Evolutionary conservation across 1,140 invertebrate species (phyloP), one percentile per base, ranked within the genome.

Genomic region (Ceratina australensis): DNA sequence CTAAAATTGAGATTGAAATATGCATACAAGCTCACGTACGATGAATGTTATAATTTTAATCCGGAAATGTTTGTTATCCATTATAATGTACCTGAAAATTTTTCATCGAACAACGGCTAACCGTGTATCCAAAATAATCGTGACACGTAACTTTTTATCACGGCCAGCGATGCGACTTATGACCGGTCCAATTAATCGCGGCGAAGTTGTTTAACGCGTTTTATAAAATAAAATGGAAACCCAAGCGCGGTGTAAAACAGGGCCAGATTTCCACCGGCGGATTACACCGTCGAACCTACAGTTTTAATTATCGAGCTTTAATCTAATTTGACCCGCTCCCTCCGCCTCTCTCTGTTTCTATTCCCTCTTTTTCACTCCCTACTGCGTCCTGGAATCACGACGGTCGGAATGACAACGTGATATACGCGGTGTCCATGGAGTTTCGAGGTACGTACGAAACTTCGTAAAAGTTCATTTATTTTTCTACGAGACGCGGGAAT

Each of bases 231-330:
- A 76, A 76, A 76, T 76, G 64, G 64, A 76, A 56, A 47, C 50
- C 52, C 16, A 4, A 33, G 18, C 10, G 13, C 26, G 22, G 24
- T 22, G 22, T 50, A 63, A 65, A 67, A 67, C 47, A 24, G 26
- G 26, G 3, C 24, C 54, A 80, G 65, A 80, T 77, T 83, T 73
- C 83, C 82, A 84, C 80, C 69, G 73, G 64, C 42, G 26, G 65
- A 80, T 82, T 76, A 68, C 78, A 74, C 50, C 33, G 16, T 42
- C 68, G 57, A 47, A 66, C 67, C 65, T 80, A 72, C 60, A 71
- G 69, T 80, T 84, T 80, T 83, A 83, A 83, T 83, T 69, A 71
- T 71, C 73, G 72, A 67, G 64, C 64, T 78, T 73, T 78, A 81
- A 81, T 78, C 79, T 71, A 84, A 84, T 84, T 84, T 84, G 47